Evolutionary conservation across 2,888 invertebrate genomes (phyloP), one percentile per base, ranked within the genome.

Genomic region (Yponomeuta malinellus): DNA sequence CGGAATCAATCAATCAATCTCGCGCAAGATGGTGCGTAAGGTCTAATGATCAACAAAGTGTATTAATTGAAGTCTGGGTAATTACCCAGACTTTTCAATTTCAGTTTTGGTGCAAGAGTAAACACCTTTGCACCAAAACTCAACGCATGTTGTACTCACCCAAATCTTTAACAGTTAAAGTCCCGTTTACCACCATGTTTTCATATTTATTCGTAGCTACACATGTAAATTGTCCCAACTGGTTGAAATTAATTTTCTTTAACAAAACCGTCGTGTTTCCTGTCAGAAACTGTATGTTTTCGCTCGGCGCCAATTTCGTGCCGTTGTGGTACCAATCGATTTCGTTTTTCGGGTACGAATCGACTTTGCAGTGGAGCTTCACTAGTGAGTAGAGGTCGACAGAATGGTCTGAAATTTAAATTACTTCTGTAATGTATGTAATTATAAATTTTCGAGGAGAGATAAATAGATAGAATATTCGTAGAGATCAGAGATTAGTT

Each of bases 161-260:
- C 52, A 90, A 82, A 48, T 86, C 88, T 23, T 73, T 72, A 0
- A 89, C 85, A 72, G 73, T 78, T 43, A 91, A 73, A 10, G 75
- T 82, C 0, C 84, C 88, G 71, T 79, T 81, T 1, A 86, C 75
- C 10, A 71, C 71, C 2, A 87, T 59, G 2, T 23, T 83, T 71
- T 90, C 90, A 75, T 78, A 88, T 0, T 85, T 86, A 79, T 94
- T 94, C 59, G 85, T 85, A 0, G 93, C 93, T 63, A 83, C 82
- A 78, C 94, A 94, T 0, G 79, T 81, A 75, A 94, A 94, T 15
- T 81, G 76, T 0, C 94, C 94, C 2, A 90, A 73, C 72, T 90
- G 77, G 1, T 75, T 73, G 52, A 89, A 87, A 67, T 84, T 81
- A 1, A 88, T 81, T 70, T 78, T 82, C 33, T 78, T 76, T 48